Evolutionary conservation across 2,113 vertebrate genomes (phyloP), one percentile per base, ranked within the genome.

Genomic region (Spea bombifrons): DNA sequence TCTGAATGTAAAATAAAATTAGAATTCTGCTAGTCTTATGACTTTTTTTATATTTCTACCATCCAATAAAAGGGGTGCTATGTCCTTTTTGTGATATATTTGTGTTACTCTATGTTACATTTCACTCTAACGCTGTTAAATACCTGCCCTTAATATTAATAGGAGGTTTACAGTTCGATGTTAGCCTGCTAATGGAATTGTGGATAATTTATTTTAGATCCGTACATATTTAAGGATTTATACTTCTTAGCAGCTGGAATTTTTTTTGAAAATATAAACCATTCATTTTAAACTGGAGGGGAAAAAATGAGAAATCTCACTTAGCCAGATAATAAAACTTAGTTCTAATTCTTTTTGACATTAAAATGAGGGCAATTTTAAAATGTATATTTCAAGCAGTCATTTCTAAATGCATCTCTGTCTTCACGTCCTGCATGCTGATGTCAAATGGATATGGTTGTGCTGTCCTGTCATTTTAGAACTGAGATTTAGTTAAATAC

Each of bases 391-490:
- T 57, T 72, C 17, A 72, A 30, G 9, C 50, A 57, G 75, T 46
- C 65, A 44, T 8, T 8, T 49, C 12, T 13, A 17, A 67, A 17
- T 7, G n/a, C 8, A 43, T 8, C 44, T 16, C 8, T 13, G 52
- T 57, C 65, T 55, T n/a, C 75, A 12, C 48, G 44, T 65, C 13
- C 4, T 30, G 50, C 10, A 45, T 12, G 65, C 13, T 45, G 49
- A 46, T 45, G 43, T 8, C 52, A 47, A 43, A 66, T 68, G 67
- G 52, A 76, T 55, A 12, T 53, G 44, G 50, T 57, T 67, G 66
- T 8, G 55, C 50, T 49, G 50, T 45, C 64, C 50, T 76, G 75
- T 76, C 75, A 68, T 67, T 68, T 44, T 43, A 50, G 15, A 47
- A 75, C 30, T 10, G 73, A 66, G 66, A 59, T 61, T 30, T 30